These are phyloP conservation scores for Thunnus albacares DNA, from an alignment of 2,797 vertebrate species.

Conservation along the genomic window DNA sequence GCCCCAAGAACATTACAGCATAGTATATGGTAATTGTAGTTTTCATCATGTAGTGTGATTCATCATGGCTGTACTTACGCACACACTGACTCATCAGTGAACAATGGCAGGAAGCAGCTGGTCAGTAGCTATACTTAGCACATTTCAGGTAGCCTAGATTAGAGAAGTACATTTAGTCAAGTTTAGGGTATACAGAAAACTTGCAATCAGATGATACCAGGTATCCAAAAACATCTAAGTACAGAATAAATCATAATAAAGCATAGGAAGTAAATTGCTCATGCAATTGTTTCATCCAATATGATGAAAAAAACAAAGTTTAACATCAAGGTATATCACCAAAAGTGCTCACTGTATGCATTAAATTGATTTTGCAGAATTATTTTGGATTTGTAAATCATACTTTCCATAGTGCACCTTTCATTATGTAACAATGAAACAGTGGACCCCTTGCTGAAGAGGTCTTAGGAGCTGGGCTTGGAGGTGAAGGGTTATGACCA, in stretches of 20 bases:
- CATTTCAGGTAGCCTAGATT: not conserved
- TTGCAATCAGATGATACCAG: not conserved
- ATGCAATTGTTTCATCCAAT: not conserved
- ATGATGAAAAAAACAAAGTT: not conserved
- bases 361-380: not conserved
- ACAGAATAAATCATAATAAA: not conserved
- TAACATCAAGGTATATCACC: no score
- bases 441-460: not conserved
- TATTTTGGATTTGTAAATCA: not conserved
- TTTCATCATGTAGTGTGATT: conserved; percentile 1
- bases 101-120: not conserved
- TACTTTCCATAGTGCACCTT: not conserved
- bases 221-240: not conserved
- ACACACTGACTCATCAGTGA: not conserved
- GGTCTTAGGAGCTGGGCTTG: no score
- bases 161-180: not conserved
- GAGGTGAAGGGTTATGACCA: no score
- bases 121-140: not conserved
- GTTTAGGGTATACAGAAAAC: not conserved
- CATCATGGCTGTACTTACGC: conserved; percentile 6
- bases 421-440: not conserved
- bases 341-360: no score
- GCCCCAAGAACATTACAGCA: not conserved
- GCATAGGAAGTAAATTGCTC: no score
- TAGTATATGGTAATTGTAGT: not conserved